Percentiles rank a stretch among this genome's conserved stretches.
Evolutionary conservation across 2,797 vertebrate species (phyloP).

Genomic region (Pseudotriccus pelzelni): DNA sequence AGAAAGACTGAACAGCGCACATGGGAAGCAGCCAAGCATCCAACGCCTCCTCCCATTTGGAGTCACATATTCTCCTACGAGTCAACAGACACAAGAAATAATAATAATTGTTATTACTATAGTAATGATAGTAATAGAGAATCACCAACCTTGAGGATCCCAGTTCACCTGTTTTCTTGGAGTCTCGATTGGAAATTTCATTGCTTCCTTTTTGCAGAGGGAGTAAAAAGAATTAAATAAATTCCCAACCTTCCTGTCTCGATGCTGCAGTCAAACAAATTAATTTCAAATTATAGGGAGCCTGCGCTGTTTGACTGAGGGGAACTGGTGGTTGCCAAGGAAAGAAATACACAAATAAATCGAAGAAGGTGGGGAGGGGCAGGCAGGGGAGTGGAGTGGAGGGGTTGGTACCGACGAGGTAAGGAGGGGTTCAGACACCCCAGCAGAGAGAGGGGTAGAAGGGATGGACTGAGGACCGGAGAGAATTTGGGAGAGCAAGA

Average conservation of each 20-base stretch:
- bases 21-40: conserved; percentile 24
- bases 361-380: conserved; percentile 24
- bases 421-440: background rate
- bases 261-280: conserved; percentile 71
- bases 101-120: conserved; percentile 13
- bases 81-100: conserved; percentile 10
- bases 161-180: conserved; percentile 97
- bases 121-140: conserved; percentile 55
- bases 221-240: conserved; percentile 70
- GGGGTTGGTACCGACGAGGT: background rate
- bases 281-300: conserved; percentile 65
- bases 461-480: background rate
- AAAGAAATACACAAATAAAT: conserved; percentile 67
- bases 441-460: background rate
- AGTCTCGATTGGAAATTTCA: conserved; percentile 99
- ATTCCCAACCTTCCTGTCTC: conserved; percentile 68
- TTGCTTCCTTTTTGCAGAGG: conserved; percentile 81
- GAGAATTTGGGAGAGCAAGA: background rate
- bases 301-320: conserved; percentile 55
- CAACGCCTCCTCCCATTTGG: conserved; percentile 30
- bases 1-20: conserved; percentile 19
- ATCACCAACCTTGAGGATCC: conserved; percentile 94
- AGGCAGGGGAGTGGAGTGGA: background rate
- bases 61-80: background rate
- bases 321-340: conserved; percentile 61